Conservation (phyloP, 2,113 vertebrate species). For the Paracanthobrama guichenoti region DNA sequence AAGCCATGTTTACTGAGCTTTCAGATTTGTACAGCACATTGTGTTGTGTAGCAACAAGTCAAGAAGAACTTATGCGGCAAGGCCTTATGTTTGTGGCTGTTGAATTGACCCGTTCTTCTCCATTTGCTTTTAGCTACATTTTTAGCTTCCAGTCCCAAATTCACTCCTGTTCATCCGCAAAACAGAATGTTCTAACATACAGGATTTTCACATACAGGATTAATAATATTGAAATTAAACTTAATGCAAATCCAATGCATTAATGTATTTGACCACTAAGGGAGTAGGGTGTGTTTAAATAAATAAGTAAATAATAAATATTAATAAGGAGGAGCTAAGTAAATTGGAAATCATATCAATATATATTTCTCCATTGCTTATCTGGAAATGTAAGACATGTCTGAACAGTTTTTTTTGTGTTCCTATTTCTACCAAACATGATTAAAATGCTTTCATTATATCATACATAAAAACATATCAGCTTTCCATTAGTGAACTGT, state of each 20-base stretch:
- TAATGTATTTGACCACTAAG: too few species aligned
- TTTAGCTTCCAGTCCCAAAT: background rate
- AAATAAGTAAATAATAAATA: background rate
- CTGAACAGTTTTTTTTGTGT: constrained; percentile 14
- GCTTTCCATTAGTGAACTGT: constrained; percentile 43
- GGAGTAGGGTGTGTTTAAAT: too few species aligned
- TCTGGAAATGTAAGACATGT: constrained; percentile 1
- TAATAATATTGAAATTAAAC: too few species aligned
- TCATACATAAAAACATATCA: constrained; percentile 37
- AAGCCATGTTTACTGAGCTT: background rate
- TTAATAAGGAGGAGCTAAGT: background rate
- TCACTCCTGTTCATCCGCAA: background rate
- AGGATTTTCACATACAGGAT: background rate
- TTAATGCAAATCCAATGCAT: too few species aligned
- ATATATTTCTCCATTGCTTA: constrained; percentile 2
- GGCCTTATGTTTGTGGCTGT: background rate
- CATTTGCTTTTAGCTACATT: background rate
- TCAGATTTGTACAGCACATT: background rate
- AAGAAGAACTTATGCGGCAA: background rate
- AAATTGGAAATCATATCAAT: constrained; percentile 24
- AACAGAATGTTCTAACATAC: background rate
- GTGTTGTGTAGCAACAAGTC: background rate
- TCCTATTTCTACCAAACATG: background rate
- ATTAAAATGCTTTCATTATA: constrained; percentile 34
- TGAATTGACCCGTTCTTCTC: background rate